phyloP scores from a whole-genome alignment of 1,140 invertebrate genomes.

The Globodera rostochiensis region DNA sequence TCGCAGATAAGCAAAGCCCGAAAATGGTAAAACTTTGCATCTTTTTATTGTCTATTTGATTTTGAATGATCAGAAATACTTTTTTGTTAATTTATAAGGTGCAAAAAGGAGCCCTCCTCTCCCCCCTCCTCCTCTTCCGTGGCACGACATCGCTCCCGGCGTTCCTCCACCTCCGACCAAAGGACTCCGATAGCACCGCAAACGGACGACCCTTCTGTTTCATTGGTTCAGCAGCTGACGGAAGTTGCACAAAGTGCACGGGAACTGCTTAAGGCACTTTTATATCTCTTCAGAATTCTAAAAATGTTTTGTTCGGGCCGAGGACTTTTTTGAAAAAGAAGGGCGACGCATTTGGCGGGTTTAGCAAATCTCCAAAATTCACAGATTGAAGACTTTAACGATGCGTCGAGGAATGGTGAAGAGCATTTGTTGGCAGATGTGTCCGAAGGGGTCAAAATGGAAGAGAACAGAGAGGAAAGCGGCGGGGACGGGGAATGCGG shows the following conservation, averaged over 20 bases:
- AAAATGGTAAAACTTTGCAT: conserved; percentile 1
- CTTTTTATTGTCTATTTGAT: background rate
- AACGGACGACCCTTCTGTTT: background rate
- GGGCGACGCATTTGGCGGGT: background rate
- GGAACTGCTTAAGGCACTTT: conserved; percentile 13
- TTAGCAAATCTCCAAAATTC: background rate
- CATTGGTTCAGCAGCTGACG: conserved; percentile 25
- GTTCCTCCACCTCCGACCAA: too few relatives aligned
- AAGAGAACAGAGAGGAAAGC: background rate
- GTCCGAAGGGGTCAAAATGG: background rate
- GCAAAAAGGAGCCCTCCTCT: conserved; percentile 14
- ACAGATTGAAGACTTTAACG: too few relatives aligned
- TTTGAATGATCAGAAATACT: background rate
- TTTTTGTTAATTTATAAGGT: background rate
- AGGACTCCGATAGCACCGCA: background rate
- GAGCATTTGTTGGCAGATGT: background rate
- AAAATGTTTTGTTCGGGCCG: background rate
- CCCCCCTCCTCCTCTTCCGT: background rate
- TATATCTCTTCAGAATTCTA: background rate
- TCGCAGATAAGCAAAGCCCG: conserved; percentile 21
- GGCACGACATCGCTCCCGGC: background rate
- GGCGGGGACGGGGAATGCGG: background rate
- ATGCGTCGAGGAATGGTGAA: too few relatives aligned
- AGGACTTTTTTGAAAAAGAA: background rate
- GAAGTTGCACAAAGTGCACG: conserved; percentile 29